Conservation (phyloP, 2,797 vertebrate species). For the Pseudomugil gertrudae region DNA sequence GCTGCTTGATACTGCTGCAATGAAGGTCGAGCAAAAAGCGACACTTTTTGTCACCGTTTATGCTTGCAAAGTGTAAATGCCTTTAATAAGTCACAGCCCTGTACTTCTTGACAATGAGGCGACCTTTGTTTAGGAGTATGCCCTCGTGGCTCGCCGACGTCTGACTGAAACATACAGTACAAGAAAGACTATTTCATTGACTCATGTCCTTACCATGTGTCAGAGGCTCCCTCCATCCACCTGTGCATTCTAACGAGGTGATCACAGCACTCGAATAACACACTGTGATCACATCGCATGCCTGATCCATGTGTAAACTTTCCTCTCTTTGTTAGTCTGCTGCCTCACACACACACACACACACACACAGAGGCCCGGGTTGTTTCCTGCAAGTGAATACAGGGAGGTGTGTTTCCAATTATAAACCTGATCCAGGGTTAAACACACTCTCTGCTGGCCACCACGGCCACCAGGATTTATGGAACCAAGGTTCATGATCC, state of each 20-base stretch:
- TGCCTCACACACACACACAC: slow-evolving; percentile 47
- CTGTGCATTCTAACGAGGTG: slow-evolving; percentile 78
- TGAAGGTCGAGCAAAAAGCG: too few relatives aligned
- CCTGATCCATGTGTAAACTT: slow-evolving; percentile 74
- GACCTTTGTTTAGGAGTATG: slow-evolving; percentile 3
- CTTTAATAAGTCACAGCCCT: neutral
- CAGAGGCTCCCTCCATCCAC: slow-evolving; percentile 57
- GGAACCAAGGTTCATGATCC: slow-evolving; percentile 45
- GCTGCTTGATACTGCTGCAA: too few relatives aligned
- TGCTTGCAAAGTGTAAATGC: too few relatives aligned
- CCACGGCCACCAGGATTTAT: slow-evolving; percentile 71
- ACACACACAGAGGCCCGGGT: slow-evolving; percentile 51
- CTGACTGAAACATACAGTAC: slow-evolving; percentile 32
- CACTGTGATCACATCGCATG: slow-evolving; percentile 68
- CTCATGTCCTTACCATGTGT: slow-evolving; percentile 39
- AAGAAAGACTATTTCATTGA: slow-evolving; percentile 41
- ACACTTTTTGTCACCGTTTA: too few relatives aligned
- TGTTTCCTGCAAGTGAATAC: slow-evolving; percentile 71
- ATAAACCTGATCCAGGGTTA: slow-evolving; percentile 67
- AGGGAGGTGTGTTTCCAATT: slow-evolving; percentile 81
- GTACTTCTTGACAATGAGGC: slow-evolving; percentile 15
- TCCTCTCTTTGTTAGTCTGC: slow-evolving; percentile 82
- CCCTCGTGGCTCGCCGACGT: slow-evolving; percentile 32
- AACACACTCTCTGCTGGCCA: slow-evolving; percentile 63
- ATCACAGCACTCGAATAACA: slow-evolving; percentile 55